Evolutionary conservation across 2,888 invertebrate genomes (phyloP), one percentile per base, ranked within the genome.

Genomic region (Heterodera filipjevi): DNA sequence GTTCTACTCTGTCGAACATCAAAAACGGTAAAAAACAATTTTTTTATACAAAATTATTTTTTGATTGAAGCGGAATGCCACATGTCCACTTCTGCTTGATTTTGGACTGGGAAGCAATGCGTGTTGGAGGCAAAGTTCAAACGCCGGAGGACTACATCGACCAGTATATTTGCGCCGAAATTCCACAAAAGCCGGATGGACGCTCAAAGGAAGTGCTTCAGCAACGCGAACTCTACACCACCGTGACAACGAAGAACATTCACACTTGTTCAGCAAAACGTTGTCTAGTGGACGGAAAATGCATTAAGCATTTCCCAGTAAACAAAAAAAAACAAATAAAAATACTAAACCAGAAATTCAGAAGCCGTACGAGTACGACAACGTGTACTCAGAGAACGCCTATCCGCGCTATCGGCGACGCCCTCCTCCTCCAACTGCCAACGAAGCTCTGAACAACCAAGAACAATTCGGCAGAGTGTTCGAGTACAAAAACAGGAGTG

Each of bases 51-150:
- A 10, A 68, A 68, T 68, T 68, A n/a, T 0, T 22, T 68, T 68
- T 70, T 19, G n/a, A n/a, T n/a, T n/a, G n/a, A 2, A 71, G 71
- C 10, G 71, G 71, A n/a, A 2, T 71, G 27, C 71, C 71, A 10
- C 71, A 71, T 5, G 71, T 71, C 0, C 71, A 71, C 8, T 12
- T 12, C n/a, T n/a, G 27, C 32, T 3, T 71, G 2, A 71, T 71
- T 32, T 1, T 71, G 71, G 71, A 71, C 12, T 71, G 71, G 71
- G 71, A 71, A 0, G 22, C 10, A 27, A 71, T 71, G 32, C 71
- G 71, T 0, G 14, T 2, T 8, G n/a, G n/a, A 12, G 71, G 71
- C 27, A 39, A 27, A 2, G 32, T 30, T 8, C 39, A n/a, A 12
- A 8, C 32, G 0, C n/a, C n/a, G 0, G 14, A 27, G 10, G 71